Evolutionary conservation across 2,797 vertebrate species (phyloP).

Genomic region (Trichosurus vulpecula): DNA sequence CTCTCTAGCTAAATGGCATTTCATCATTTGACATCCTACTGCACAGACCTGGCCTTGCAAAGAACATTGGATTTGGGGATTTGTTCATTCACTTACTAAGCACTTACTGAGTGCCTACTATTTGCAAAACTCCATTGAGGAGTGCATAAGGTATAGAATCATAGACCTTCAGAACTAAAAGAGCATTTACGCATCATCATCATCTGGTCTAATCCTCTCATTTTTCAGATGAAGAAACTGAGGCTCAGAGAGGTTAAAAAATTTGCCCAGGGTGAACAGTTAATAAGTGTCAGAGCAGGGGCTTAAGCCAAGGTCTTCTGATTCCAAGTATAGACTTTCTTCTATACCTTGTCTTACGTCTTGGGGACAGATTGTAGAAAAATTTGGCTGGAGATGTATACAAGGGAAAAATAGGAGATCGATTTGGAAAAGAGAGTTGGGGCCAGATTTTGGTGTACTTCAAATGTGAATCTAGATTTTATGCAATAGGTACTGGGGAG

Average conservation of each 20-base stretch:
- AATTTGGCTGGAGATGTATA: background rate
- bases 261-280: background rate
- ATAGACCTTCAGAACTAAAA: background rate
- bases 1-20: background rate
- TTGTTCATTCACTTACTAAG: background rate
- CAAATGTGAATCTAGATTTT: background rate
- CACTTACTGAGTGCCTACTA: background rate
- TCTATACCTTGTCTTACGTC: background rate
- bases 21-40: background rate
- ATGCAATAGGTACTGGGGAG: background rate
- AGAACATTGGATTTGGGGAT: background rate
- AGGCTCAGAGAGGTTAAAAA: background rate
- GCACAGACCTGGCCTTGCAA: background rate
- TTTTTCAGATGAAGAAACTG: background rate
- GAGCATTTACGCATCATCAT: background rate
- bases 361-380: background rate
- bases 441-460: background rate
- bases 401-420: background rate
- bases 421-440: background rate
- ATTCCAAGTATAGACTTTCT: background rate
- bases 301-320: background rate
- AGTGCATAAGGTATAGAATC: background rate
- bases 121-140: background rate
- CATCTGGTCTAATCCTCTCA: background rate
- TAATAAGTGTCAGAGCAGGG: background rate